phyloP scores from a whole-genome alignment of 1,140 invertebrate species.

The Conus betulinus region DNA sequence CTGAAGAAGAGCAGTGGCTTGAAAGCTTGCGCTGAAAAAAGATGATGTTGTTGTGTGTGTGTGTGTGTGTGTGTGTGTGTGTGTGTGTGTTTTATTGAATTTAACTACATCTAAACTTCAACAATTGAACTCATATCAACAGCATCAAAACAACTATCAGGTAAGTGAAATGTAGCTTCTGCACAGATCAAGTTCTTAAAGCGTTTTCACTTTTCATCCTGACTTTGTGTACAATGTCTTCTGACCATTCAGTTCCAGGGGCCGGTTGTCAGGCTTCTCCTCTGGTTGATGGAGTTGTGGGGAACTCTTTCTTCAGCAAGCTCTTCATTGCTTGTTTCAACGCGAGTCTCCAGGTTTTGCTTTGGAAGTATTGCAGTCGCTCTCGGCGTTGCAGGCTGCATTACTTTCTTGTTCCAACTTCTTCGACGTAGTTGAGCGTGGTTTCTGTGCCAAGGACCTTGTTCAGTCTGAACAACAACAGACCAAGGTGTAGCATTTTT shows the following conservation, averaged over 20 bases:
- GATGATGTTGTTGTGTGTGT: too few relatives aligned
- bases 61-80: too few relatives aligned
- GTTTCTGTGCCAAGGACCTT: not conserved
- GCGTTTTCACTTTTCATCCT: not conserved
- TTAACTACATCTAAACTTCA: conserved; percentile 3
- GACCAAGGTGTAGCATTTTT: not conserved
- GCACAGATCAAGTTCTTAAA: not conserved
- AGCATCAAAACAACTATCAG: too few relatives aligned
- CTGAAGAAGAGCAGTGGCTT: too few relatives aligned
- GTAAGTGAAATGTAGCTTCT: not conserved
- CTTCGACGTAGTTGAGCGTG: not conserved
- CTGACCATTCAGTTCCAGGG: not conserved
- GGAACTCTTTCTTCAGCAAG: not conserved
- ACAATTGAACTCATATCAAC: not conserved
- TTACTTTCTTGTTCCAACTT: not conserved
- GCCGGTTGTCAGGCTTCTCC: not conserved
- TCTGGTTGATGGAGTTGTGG: not conserved
- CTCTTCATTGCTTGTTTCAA: not conserved
- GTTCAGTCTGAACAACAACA: not conserved
- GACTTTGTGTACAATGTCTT: not conserved
- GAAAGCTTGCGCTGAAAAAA: too few relatives aligned
- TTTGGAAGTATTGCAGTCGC: not conserved
- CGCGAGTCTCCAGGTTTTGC: not conserved
- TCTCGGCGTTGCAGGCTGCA: not conserved
- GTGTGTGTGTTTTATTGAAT: too few relatives aligned